phyloP scores from a whole-genome alignment of 2,113 vertebrate genomes.

The Mungos mungo region DNA sequence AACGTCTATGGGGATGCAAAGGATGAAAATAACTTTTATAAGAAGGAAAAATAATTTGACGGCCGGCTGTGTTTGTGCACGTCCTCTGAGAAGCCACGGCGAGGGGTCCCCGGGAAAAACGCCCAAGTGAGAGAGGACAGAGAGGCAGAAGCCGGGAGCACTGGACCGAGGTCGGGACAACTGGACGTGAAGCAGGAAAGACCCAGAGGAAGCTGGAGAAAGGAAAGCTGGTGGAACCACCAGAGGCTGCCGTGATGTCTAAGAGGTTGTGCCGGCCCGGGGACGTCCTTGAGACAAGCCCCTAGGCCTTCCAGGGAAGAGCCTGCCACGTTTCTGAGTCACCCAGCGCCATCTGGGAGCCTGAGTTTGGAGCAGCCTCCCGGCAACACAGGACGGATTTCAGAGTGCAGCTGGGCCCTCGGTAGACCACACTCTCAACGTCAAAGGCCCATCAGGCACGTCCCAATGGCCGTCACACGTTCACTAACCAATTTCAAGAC shows the following conservation, averaged over 20 bases:
- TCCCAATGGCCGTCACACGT: accelerated
- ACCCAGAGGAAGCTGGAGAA: accelerated
- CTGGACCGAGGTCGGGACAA: accelerated
- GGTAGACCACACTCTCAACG: accelerated
- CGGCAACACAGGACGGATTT: accelerated
- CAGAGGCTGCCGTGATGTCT: accelerated
- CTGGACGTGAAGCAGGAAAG: neutral
- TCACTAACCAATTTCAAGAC: accelerated
- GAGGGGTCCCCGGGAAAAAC: accelerated
- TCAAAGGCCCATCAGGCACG: accelerated
- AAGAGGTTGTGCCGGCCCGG: too few species aligned
- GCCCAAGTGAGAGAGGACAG: neutral
- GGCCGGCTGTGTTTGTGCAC: too few species aligned
- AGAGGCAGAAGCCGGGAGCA: accelerated
- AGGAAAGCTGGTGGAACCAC: too few species aligned
- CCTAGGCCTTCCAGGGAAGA: neutral
- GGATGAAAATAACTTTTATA: neutral
- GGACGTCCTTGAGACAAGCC: neutral
- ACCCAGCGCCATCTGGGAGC: neutral
- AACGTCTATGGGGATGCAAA: neutral
- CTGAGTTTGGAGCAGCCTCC: neutral
- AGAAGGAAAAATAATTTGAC: neutral
- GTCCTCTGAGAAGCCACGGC: neutral
- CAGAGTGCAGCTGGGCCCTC: neutral
- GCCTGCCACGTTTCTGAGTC: neutral